A percentile compares a stretch with the other conserved stretches of the same genome.
Evolutionary conservation across 2,113 vertebrate genomes (phyloP).

Genomic region (Mesoclemmys tuberculata): DNA sequence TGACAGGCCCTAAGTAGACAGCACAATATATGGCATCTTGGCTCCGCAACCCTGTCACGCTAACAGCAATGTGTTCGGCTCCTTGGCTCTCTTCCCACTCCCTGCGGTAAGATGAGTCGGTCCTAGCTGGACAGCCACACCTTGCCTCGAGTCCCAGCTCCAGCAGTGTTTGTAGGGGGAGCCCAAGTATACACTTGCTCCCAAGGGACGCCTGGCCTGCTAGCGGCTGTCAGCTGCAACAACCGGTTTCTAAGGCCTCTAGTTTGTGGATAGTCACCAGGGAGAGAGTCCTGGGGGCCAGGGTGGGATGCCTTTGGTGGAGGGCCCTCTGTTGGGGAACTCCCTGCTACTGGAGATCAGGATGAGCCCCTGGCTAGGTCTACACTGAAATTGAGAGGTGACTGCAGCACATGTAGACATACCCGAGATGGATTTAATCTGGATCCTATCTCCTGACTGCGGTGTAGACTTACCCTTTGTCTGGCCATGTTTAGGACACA

Average conservation of each 20-base stretch:
- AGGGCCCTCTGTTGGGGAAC: background rate
- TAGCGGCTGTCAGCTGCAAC: background rate
- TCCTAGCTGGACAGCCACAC: background rate
- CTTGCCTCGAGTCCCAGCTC: rapidly evolving
- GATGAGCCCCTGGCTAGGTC: background rate
- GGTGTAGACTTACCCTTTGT: background rate
- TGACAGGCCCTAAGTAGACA: background rate
- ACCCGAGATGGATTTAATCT: background rate
- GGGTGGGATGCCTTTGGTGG: background rate
- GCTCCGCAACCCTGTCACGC: background rate
- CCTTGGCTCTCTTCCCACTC: conserved; percentile 46
- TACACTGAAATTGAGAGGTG: background rate
- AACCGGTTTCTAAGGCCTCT: background rate
- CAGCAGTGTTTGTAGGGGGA: rapidly evolving
- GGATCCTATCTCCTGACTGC: background rate
- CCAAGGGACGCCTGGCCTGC: background rate
- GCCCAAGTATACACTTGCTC: background rate
- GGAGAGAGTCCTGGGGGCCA: background rate
- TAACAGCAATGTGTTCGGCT: background rate
- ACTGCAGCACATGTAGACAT: background rate
- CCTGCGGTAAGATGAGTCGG: conserved; percentile 33
- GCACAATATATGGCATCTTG: background rate
- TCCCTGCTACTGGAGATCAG: background rate
- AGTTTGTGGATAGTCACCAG: background rate
- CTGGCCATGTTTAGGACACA: background rate